Conservation (phyloP, 1,140 invertebrate genomes). For the Argopecten irradians region DNA sequence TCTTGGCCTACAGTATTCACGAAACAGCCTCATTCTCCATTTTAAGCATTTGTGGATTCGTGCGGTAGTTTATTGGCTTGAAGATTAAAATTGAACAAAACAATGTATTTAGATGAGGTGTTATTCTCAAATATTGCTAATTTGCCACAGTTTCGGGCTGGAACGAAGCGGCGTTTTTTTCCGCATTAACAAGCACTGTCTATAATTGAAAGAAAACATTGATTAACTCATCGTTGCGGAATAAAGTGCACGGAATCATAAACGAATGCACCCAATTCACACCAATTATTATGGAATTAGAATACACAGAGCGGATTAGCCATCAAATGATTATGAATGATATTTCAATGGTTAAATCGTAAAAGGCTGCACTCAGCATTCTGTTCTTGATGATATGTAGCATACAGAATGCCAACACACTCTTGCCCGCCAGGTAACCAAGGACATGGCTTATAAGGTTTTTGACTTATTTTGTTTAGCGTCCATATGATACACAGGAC, state of each 20-base stretch:
- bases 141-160: background rate
- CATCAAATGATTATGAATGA: background rate
- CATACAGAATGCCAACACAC: background rate
- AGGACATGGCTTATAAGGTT: no score
- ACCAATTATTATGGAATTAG: background rate
- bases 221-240: background rate
- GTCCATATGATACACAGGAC: no score
- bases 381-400: background rate
- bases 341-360: no score
- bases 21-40: no score
- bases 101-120: background rate
- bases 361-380: background rate
- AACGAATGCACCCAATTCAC: conserved; percentile 1
- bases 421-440: no score
- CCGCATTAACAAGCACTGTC: background rate
- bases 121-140: background rate
- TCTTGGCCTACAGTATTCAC: no score
- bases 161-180: background rate
- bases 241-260: background rate
- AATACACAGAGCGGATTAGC: background rate
- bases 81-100: background rate
- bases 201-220: background rate
- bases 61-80: background rate
- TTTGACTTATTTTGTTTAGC: no score
- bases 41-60: background rate